Conservation (phyloP, 2,888 invertebrate genomes). For the Tipula lateralis region DNA sequence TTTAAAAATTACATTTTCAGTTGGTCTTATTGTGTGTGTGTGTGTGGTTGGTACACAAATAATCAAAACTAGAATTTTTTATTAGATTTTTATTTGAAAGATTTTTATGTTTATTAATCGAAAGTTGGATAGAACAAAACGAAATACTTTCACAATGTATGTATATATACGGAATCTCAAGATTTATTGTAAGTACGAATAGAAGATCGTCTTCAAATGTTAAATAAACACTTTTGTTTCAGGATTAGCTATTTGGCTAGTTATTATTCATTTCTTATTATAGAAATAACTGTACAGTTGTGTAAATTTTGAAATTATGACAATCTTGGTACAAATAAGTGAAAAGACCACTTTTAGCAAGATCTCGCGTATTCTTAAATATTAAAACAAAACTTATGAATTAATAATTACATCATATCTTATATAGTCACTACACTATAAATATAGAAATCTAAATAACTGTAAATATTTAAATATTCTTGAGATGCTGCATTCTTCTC, state of each 20-base stretch:
- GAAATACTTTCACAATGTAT: background rate
- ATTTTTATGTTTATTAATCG: conserved; percentile 7
- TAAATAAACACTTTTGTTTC: background rate
- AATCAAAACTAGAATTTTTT: conserved; percentile 20
- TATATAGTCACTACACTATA: background rate
- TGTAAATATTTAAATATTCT: background rate
- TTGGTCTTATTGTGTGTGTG: background rate
- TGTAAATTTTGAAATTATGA: background rate
- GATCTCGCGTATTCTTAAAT: too few relatives aligned
- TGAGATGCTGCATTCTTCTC: background rate
- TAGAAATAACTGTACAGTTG: background rate
- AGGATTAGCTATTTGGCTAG: background rate
- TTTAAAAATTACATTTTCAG: background rate
- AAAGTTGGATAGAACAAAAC: background rate
- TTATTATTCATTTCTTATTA: background rate
- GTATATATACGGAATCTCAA: background rate
- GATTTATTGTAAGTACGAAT: background rate
- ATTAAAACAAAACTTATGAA: too few relatives aligned
- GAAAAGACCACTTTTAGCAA: background rate
- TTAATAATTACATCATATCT: background rate
- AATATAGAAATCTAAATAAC: background rate
- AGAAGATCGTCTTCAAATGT: background rate
- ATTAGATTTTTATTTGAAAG: background rate
- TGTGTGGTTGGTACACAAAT: background rate
- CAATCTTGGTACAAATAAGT: background rate